Evolutionary conservation across 2,888 invertebrate genomes (phyloP).

Genomic region (Drosophila macrospina): DNA sequence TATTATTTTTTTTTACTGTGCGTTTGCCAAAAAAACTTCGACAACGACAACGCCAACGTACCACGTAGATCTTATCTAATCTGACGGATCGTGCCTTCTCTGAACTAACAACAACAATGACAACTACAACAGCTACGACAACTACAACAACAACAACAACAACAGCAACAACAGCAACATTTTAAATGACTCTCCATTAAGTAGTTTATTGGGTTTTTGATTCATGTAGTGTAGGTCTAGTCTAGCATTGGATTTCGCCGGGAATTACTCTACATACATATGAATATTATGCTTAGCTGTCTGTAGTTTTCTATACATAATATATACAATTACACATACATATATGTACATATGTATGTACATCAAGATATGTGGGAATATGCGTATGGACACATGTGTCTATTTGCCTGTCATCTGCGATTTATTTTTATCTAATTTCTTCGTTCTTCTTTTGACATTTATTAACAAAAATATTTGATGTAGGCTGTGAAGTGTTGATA

Average conservation of each 20-base stretch:
- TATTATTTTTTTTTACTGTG: slow-evolving; percentile 23
- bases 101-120: slow-evolving; percentile 49
- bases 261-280: slow-evolving; percentile 26
- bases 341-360: background rate
- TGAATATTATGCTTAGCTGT: slow-evolving; percentile 29
- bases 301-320: slow-evolving; percentile 17
- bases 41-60: slow-evolving; percentile 35
- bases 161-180: slow-evolving; percentile 46
- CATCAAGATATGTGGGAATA: slow-evolving; percentile 21
- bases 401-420: slow-evolving; percentile 57
- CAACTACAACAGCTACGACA: slow-evolving; percentile 9
- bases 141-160: slow-evolving; percentile 47
- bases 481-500: slow-evolving; percentile 47
- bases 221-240: slow-evolving; percentile 29
- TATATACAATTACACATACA: background rate
- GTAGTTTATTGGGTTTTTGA: slow-evolving; percentile 57
- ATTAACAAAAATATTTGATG: slow-evolving; percentile 58
- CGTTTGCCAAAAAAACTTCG: slow-evolving; percentile 42
- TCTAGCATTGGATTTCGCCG: slow-evolving; percentile 25
- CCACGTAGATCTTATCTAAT: slow-evolving; percentile 66
- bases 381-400: slow-evolving; percentile 31
- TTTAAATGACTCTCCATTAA: slow-evolving; percentile 43
- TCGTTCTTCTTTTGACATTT: slow-evolving; percentile 54
- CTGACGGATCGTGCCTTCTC: slow-evolving; percentile 71
- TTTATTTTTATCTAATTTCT: slow-evolving; percentile 63